Evolutionary conservation across 1,140 invertebrate genomes (phyloP).

Genomic region (Papilio helenus): DNA sequence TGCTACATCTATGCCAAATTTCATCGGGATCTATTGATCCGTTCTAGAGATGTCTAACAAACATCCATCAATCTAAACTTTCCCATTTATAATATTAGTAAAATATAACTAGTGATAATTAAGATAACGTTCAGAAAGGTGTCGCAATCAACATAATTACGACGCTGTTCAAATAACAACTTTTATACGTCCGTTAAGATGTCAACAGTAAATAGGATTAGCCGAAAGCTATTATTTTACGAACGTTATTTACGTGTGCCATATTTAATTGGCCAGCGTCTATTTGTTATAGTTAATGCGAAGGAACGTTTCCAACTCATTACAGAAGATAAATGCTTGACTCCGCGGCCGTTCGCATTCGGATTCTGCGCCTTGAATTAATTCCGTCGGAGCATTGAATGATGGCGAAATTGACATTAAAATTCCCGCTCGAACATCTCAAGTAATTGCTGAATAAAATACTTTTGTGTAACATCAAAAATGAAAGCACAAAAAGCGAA

Average conservation of each 20-base stretch:
- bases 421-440: slow-evolving; percentile 76
- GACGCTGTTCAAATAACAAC: slow-evolving; percentile 33
- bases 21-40: no score
- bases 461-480: slow-evolving; percentile 78
- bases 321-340: slow-evolving; percentile 67
- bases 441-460: slow-evolving; percentile 83
- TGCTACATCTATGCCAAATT: no score
- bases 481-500: slow-evolving; percentile 74
- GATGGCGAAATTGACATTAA: slow-evolving; percentile 81
- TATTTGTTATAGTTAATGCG: slow-evolving; percentile 64
- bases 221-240: slow-evolving; percentile 59
- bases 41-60: no score
- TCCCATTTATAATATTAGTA: no score
- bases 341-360: slow-evolving; percentile 55
- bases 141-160: slow-evolving; percentile 28
- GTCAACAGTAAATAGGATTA: slow-evolving; percentile 50
- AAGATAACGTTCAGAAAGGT: neutral
- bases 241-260: slow-evolving; percentile 61
- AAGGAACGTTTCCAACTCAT: slow-evolving; percentile 66
- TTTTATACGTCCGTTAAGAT: slow-evolving; percentile 41
- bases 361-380: slow-evolving; percentile 69
- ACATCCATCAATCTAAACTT: no score
- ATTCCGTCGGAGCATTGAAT: slow-evolving; percentile 76
- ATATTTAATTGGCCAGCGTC: slow-evolving; percentile 65
- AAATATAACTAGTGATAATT: neutral